Evolutionary conservation across 2,888 invertebrate species (phyloP).

Genomic region (Oscheius myriophilus): DNA sequence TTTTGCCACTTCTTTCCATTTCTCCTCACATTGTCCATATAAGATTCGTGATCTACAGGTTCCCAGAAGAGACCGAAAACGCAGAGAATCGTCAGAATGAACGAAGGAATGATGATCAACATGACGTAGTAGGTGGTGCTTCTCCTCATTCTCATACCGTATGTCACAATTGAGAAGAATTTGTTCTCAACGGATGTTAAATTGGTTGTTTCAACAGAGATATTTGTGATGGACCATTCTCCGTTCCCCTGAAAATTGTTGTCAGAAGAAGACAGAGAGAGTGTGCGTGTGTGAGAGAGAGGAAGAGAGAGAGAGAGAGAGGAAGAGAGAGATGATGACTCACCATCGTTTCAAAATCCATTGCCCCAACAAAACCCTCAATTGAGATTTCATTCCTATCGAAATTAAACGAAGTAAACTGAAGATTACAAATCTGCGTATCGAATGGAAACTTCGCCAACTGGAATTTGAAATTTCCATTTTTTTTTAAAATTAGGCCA

Average conservation of each 20-base stretch:
- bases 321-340: too few relatives aligned
- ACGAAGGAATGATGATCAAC: constrained; percentile 22
- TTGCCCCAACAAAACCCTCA: background rate
- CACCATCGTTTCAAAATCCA: constrained; percentile 5
- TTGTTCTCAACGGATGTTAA: background rate
- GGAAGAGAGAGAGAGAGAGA: background rate
- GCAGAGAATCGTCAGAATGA: constrained; percentile 22
- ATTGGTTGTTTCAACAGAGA: constrained; percentile 1
- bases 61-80: constrained; percentile 23
- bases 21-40: constrained; percentile 24
- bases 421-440: constrained; percentile 5
- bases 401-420: constrained; percentile 14
- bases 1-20: too few relatives aligned
- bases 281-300: background rate
- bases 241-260: constrained; percentile 15
- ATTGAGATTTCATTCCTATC: constrained; percentile 8
- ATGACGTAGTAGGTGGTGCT: constrained; percentile 16
- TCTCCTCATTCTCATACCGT: constrained; percentile 11
- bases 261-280: background rate
- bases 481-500: too few relatives aligned
- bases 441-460: constrained; percentile 19
- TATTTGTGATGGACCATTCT: constrained; percentile 4
- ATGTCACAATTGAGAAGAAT: constrained; percentile 8
- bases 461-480: constrained; percentile 6
- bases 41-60: constrained; percentile 5